Percentiles rank a stretch among this genome's conserved stretches.
Evolutionary conservation across 2,113 vertebrate species (phyloP).

Genomic region (Copsychus sechellarum): DNA sequence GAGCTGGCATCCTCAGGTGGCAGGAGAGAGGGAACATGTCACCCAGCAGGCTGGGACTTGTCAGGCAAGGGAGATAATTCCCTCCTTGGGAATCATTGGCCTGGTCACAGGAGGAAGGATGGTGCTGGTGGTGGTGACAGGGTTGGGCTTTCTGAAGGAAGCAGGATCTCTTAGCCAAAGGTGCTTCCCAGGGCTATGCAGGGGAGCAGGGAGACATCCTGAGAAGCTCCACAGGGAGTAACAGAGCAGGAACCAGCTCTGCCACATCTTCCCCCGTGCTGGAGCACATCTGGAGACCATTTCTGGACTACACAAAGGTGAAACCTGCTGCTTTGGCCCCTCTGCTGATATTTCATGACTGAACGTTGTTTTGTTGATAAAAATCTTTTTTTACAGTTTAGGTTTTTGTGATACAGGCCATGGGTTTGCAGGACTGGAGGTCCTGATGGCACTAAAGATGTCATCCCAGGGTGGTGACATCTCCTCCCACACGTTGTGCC

Average conservation of each 20-base stretch:
- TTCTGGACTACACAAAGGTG: neutral
- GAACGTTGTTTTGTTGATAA: neutral
- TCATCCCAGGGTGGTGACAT: neutral
- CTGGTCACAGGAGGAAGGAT: rapidly evolving
- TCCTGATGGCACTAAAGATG: neutral
- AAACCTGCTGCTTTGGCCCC: neutral
- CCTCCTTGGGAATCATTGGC: neutral
- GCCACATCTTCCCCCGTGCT: rapidly evolving
- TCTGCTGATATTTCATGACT: neutral
- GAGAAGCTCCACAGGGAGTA: neutral
- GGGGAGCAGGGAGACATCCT: neutral
- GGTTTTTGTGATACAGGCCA: neutral
- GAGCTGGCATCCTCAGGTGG: neutral
- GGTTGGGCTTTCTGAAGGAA: neutral
- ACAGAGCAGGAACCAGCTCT: neutral
- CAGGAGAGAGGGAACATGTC: neutral
- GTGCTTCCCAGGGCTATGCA: neutral
- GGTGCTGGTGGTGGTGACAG: too few species aligned
- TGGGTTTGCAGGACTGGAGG: neutral
- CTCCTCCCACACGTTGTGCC: neutral
- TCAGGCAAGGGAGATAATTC: neutral
- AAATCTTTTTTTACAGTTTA: neutral
- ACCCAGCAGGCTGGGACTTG: neutral
- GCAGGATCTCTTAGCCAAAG: neutral
- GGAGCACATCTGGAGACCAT: neutral